phyloP scores from a whole-genome alignment of 2,797 vertebrate species.

The Lophius americanus region DNA sequence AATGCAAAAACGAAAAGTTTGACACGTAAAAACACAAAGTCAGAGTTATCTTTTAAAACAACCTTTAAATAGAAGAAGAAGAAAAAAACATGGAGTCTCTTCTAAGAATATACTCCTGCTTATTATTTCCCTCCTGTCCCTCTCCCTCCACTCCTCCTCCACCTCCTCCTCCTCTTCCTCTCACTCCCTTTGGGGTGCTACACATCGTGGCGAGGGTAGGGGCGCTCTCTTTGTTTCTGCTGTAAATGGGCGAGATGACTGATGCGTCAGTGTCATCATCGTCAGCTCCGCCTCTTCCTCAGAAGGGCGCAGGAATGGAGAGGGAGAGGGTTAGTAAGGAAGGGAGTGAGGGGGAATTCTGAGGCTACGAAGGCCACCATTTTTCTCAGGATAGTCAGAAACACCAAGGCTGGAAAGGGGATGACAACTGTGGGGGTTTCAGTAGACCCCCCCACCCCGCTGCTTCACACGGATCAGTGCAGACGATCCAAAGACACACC shows the following conservation, averaged over 20 bases:
- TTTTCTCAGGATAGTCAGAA: constrained; percentile 67
- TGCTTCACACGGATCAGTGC: constrained; percentile 72
- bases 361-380: constrained; percentile 68
- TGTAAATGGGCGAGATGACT: constrained; percentile 79
- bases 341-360: constrained; percentile 46
- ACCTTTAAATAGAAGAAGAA: not conserved
- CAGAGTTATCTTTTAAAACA: no score
- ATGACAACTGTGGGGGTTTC: constrained; percentile 75
- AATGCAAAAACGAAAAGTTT: no score
- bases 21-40: no score
- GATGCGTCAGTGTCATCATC: constrained; percentile 75
- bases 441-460: constrained; percentile 78
- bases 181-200: constrained; percentile 54
- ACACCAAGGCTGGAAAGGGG: constrained; percentile 76
- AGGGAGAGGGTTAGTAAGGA: constrained; percentile 35
- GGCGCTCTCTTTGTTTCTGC: constrained; percentile 73
- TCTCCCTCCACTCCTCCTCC: constrained; percentile 23
- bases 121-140: constrained; percentile 28
- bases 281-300: constrained; percentile 75
- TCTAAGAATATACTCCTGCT: constrained; percentile 16
- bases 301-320: constrained; percentile 57
- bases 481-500: constrained; percentile 64
- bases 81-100: constrained; percentile 7
- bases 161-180: constrained; percentile 33
- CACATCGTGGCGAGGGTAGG: constrained; percentile 59